Evolutionary conservation across 2,888 invertebrate species (phyloP).

Genomic region (Drosophila antonietae): DNA sequence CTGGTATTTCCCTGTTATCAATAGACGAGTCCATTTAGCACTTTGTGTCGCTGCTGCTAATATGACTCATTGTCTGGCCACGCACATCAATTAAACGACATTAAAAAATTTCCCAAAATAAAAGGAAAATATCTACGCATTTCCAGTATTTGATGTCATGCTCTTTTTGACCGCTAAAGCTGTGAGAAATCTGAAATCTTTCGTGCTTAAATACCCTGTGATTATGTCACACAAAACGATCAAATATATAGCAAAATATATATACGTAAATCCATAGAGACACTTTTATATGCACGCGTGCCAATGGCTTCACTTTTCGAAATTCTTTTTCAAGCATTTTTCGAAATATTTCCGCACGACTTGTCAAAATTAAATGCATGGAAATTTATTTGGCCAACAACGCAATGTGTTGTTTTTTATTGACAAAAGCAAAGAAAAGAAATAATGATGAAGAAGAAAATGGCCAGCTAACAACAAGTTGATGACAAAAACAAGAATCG

Average conservation of each 20-base stretch:
- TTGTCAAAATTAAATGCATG: constrained; percentile 50
- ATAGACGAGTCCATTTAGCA: background rate
- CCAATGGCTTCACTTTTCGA: constrained; percentile 6
- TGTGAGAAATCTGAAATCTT: background rate
- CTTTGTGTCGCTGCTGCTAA: background rate
- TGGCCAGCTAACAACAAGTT: constrained; percentile 26
- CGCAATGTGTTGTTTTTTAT: constrained; percentile 52
- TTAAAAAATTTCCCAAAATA: background rate
- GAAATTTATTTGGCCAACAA: constrained; percentile 61
- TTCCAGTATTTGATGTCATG: constrained; percentile 14
- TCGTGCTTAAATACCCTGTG: constrained; percentile 2
- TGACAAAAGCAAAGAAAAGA: constrained; percentile 14
- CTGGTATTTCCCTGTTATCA: constrained; percentile 16
- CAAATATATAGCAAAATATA: constrained; percentile 19
- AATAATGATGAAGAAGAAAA: background rate
- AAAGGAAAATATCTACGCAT: background rate
- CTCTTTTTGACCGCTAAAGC: constrained; percentile 29
- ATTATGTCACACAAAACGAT: constrained; percentile 39
- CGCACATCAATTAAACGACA: constrained; percentile 5
- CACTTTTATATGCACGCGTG: constrained; percentile 37
- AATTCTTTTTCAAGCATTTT: constrained; percentile 35
- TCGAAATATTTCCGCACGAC: constrained; percentile 26
- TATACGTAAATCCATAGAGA: background rate
- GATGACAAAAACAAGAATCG: constrained; percentile 21
- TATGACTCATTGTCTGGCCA: constrained; percentile 5